These are phyloP conservation scores for human DNA, from an alignment of 2,113 vertebrate species.

Conservation along the genomic window DNA sequence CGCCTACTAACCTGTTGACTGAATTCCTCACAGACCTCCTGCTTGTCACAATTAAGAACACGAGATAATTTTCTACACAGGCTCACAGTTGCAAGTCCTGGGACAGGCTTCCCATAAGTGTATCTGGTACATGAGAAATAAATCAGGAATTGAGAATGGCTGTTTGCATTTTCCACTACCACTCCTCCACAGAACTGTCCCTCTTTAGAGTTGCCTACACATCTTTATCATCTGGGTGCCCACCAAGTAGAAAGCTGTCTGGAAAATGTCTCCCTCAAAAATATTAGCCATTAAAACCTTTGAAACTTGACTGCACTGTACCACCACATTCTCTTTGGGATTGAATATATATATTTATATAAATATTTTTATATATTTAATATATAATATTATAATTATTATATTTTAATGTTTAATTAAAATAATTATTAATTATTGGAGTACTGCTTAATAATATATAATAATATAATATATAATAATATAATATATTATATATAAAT, in stretches of 20 bases:
- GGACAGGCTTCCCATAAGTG: conserved; percentile 82
- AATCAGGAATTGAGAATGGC: not conserved
- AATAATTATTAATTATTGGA: too few relatives aligned
- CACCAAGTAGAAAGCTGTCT: not conserved
- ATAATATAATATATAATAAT: too few relatives aligned
- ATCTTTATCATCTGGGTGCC: not conserved
- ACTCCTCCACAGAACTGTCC: not conserved
- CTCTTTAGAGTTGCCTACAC: not conserved
- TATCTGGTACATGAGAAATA: conserved; percentile 71
- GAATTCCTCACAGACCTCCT: conserved; percentile 79
- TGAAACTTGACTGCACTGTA: not conserved
- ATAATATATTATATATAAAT: too few relatives aligned
- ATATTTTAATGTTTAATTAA: too few relatives aligned
- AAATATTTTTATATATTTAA: not conserved
- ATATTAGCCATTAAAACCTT: not conserved
- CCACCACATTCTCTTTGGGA: not conserved
- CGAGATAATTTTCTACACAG: conserved; percentile 63
- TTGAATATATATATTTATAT: not conserved
- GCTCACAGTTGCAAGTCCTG: conserved; percentile 60
- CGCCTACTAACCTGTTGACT: conserved; percentile 64
- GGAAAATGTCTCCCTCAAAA: not conserved
- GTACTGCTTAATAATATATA: too few relatives aligned
- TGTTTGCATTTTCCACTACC: not conserved
- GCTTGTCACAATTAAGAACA: not conserved
- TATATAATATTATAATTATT: too few relatives aligned